Evolutionary conservation across 2,888 invertebrate species (phyloP).

Genomic region (Loripinus fragilis): DNA sequence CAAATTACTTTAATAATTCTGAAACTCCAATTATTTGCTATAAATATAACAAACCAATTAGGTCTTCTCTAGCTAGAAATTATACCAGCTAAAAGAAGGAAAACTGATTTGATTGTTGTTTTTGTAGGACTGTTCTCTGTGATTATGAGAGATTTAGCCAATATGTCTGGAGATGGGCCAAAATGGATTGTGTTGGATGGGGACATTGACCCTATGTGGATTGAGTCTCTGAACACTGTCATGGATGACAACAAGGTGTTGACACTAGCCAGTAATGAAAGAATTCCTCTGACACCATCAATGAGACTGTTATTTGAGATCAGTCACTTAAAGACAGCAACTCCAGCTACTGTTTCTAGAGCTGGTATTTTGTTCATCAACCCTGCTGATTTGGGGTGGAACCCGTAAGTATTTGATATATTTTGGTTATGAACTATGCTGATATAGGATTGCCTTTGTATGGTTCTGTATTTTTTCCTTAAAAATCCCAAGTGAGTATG

Average conservation of each 20-base stretch:
- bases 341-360: constrained; percentile 98
- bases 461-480: no score
- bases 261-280: constrained; percentile 97
- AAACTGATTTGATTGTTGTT: neutral
- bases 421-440: no score
- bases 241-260: constrained; percentile 99
- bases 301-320: constrained; percentile 98
- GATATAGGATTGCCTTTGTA: no score
- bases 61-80: no score
- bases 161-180: constrained; percentile 89
- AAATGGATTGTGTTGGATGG: constrained; percentile 99
- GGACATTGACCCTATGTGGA: constrained; percentile 99
- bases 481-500: no score
- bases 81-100: no score
- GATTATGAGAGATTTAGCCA: constrained; percentile 98
- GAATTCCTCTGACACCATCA: constrained; percentile 95
- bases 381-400: constrained; percentile 97
- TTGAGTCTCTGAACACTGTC: constrained; percentile 98
- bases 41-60: no score
- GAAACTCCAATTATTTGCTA: no score
- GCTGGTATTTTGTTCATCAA: constrained; percentile 98
- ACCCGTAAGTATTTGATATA: constrained; percentile 88
- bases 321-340: constrained; percentile 96
- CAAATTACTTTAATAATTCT: no score
- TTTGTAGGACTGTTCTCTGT: constrained; percentile 93